phyloP scores from a whole-genome alignment of 2,797 vertebrate species.

The Ispidina picta region DNA sequence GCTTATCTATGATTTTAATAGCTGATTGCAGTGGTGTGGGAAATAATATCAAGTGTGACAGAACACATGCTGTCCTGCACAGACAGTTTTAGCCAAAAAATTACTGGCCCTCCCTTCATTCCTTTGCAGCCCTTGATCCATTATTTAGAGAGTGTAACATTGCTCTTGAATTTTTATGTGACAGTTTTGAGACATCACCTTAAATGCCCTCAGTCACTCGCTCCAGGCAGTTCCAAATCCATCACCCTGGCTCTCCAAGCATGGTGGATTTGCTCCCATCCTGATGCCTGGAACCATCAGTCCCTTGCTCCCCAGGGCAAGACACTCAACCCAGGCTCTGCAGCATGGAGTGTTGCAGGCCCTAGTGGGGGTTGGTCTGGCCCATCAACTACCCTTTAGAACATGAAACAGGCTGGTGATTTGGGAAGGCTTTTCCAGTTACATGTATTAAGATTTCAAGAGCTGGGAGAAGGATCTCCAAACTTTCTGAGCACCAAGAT shows the following conservation, averaged over 20 bases:
- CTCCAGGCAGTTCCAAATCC: neutral
- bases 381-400: neutral
- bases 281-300: neutral
- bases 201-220: neutral
- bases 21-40: neutral
- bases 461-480: neutral
- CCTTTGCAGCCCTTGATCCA: neutral
- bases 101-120: neutral
- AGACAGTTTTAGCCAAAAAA: neutral
- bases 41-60: neutral
- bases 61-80: neutral
- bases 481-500: neutral
- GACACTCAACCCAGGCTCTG: neutral
- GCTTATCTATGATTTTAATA: neutral
- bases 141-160: neutral
- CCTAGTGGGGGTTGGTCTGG: neutral
- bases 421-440: neutral
- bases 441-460: neutral
- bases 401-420: no score
- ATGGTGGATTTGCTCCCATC: neutral
- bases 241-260: neutral
- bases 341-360: neutral
- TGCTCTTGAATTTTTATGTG: neutral
- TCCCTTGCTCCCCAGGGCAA: neutral
- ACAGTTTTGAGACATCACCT: neutral